Evolutionary conservation across 2,888 invertebrate species (phyloP).

Genomic region (Stenoptilia bipunctidactyla): DNA sequence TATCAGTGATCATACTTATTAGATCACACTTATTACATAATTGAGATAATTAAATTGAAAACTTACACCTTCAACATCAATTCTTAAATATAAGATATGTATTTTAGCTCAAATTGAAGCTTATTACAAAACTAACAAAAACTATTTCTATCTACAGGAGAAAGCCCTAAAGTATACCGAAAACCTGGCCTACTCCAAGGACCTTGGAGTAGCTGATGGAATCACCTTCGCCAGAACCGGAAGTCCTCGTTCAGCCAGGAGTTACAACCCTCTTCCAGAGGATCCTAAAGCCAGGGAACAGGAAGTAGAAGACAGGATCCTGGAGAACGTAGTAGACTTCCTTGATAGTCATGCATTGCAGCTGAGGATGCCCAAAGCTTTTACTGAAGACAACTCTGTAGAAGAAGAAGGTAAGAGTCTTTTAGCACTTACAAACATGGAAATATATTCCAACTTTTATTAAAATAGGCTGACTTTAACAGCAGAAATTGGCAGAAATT

Average conservation of each 20-base stretch:
- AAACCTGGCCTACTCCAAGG: conserved; percentile 54
- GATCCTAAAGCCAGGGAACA: conserved; percentile 53
- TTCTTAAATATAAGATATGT: too few species aligned
- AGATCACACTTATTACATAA: too few species aligned
- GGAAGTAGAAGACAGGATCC: conserved; percentile 53
- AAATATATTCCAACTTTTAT: too few species aligned
- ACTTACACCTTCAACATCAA: too few species aligned
- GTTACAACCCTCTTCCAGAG: conserved; percentile 51
- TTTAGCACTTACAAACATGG: too few species aligned
- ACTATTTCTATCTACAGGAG: conserved; percentile 41
- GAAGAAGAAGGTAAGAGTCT: conserved; percentile 51
- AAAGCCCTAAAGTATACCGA: conserved; percentile 61
- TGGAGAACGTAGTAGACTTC: conserved; percentile 60
- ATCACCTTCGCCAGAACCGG: conserved; percentile 52
- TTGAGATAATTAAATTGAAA: too few species aligned
- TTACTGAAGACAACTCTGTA: conserved; percentile 52
- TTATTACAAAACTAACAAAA: conserved; percentile 3
- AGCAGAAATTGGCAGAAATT: too few species aligned
- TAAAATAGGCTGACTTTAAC: too few species aligned
- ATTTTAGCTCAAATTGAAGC: too few species aligned
- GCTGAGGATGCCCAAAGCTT: conserved; percentile 56
- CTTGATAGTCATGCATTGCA: conserved; percentile 52
- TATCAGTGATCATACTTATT: too few species aligned
- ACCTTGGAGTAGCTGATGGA: conserved; percentile 47
- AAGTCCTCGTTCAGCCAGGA: conserved; percentile 50